Conservation (phyloP, 2,888 invertebrate species). For the Linyphia triangularis region DNA sequence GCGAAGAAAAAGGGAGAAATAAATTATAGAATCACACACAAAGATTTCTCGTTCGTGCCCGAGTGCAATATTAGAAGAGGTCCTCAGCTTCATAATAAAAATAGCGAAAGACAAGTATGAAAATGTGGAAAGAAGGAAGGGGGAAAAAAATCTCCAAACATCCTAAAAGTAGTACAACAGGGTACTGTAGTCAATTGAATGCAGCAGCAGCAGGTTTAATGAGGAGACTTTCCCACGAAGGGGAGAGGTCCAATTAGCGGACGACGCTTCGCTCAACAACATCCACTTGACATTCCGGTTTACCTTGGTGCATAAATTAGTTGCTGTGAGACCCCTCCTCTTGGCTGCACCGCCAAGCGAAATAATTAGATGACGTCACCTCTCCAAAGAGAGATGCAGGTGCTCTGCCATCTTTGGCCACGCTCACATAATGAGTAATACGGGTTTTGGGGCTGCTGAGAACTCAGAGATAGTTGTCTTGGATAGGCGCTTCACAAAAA, state of each 20-base stretch:
- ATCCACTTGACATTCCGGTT: conserved; percentile 75
- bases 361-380: conserved; percentile 75
- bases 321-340: conserved; percentile 73
- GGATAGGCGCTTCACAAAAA: not conserved
- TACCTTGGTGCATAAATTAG: conserved; percentile 75
- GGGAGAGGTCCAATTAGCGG: conserved; percentile 73
- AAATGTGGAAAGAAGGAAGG: not conserved
- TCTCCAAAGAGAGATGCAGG: conserved; percentile 6
- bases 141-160: conserved; percentile 65
- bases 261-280: conserved; percentile 73
- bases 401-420: conserved; percentile 42
- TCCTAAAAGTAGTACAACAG: conserved; percentile 49
- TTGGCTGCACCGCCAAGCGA: conserved; percentile 72
- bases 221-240: conserved; percentile 69
- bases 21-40: conserved; percentile 22
- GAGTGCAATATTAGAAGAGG: conserved; percentile 53
- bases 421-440: too few relatives aligned
- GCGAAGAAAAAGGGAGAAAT: conserved; percentile 1
- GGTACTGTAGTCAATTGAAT: conserved; percentile 71
- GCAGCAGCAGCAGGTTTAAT: conserved; percentile 43
- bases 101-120: conserved; percentile 38
- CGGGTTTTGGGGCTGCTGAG: not conserved
- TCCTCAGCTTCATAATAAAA: conserved; percentile 61
- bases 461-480: not conserved
- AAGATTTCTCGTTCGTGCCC: conserved; percentile 49